These are phyloP conservation scores for Anabas testudineus DNA, from an alignment of 2,797 vertebrate species.

Conservation along the genomic window DNA sequence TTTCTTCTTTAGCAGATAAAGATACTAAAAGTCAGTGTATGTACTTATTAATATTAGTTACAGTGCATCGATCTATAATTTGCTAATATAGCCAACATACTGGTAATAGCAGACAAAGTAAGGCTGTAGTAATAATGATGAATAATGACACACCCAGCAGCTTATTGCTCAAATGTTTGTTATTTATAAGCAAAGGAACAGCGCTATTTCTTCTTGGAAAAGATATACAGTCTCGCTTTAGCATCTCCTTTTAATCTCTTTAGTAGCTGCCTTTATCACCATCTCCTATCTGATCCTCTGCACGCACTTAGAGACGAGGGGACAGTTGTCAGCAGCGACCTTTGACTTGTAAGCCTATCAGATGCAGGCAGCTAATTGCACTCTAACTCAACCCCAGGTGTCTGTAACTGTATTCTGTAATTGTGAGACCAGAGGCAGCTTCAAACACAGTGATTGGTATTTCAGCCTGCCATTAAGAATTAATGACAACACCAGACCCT, in stretches of 20 bases:
- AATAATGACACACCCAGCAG: no score
- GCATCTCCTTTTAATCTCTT: slow-evolving; percentile 8
- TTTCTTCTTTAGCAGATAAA: no score
- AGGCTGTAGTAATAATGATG: background rate
- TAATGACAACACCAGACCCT: slow-evolving; percentile 77
- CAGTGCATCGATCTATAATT: background rate
- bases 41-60: background rate
- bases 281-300: slow-evolving; percentile 21
- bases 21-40: no score
- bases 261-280: slow-evolving; percentile 13
- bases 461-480: slow-evolving; percentile 76
- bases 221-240: background rate
- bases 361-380: slow-evolving; percentile 69
- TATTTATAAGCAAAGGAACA: background rate
- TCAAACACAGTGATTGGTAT: slow-evolving; percentile 64
- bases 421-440: slow-evolving; percentile 69
- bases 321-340: slow-evolving; percentile 67
- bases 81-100: background rate
- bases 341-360: slow-evolving; percentile 76
- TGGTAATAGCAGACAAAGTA: background rate
- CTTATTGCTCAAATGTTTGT: background rate
- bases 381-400: slow-evolving; percentile 64
- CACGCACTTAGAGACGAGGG: slow-evolving; percentile 46
- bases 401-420: slow-evolving; percentile 76
- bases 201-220: background rate